A percentile compares a stretch with the other conserved stretches of the same genome.
These are phyloP conservation scores for Cyanistes caeruleus DNA, from an alignment of 2,113 vertebrate species.

Conservation along the genomic window DNA sequence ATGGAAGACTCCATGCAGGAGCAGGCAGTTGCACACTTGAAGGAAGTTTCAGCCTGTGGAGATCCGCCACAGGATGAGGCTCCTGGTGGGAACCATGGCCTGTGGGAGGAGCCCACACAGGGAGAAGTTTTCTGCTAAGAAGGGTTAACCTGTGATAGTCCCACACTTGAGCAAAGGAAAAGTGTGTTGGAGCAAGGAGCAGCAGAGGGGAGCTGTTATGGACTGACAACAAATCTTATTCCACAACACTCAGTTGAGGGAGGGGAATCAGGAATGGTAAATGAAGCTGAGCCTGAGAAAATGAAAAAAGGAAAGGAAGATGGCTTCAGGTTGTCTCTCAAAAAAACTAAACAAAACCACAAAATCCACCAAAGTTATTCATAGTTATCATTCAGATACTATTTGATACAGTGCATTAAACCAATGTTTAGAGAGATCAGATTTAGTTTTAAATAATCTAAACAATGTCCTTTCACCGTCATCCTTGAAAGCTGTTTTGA, in stretches of 20 bases:
- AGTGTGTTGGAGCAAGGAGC: neutral
- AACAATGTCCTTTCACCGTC: neutral
- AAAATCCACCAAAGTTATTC: neutral
- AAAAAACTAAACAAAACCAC: neutral
- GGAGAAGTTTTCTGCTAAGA: neutral
- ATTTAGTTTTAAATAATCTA: neutral
- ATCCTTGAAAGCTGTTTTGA: neutral
- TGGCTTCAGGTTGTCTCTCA: neutral
- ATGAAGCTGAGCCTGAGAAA: neutral
- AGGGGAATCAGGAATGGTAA: neutral
- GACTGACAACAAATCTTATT: neutral
- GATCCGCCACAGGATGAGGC: neutral
- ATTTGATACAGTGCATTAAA: neutral
- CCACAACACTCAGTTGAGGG: rapidly evolving
- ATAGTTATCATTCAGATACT: neutral
- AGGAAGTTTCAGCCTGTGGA: neutral
- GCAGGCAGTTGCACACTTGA: neutral
- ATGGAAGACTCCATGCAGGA: rapidly evolving
- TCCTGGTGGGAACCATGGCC: neutral
- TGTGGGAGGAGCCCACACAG: neutral
- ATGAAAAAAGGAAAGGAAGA: neutral
- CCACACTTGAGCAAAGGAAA: neutral
- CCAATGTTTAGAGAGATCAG: neutral
- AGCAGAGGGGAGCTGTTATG: neutral
- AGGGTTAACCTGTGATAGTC: neutral